These are phyloP conservation scores for Brachionus paranguensis DNA, from an alignment of 1,140 invertebrate species.

Conservation along the genomic window DNA sequence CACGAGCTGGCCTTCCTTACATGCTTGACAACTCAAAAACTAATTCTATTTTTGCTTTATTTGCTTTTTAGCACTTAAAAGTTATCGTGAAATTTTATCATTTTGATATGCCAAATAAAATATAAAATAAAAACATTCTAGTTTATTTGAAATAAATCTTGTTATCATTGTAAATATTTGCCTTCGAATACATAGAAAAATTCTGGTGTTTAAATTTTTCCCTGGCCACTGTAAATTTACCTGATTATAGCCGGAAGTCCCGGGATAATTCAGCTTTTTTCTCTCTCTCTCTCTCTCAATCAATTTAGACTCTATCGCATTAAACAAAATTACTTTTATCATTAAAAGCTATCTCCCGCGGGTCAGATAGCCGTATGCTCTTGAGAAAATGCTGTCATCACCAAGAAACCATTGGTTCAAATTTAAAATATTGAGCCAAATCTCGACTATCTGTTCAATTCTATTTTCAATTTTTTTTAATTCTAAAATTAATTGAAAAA, in stretches of 20 bases:
- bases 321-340: not conserved
- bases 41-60: constrained; percentile 6
- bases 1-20: not conserved
- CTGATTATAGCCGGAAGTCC: constrained; percentile 11
- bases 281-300: not conserved
- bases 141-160: constrained; percentile 6
- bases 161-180: constrained; percentile 18
- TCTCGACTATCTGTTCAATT: not conserved
- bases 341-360: not conserved
- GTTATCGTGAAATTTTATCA: constrained; percentile 31
- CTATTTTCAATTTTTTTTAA: not conserved
- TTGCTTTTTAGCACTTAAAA: constrained; percentile 26
- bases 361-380: not conserved
- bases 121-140: not conserved
- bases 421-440: not conserved
- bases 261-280: not conserved
- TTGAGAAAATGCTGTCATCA: not conserved
- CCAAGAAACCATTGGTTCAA: not conserved
- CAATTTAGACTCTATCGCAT: not conserved
- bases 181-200: not conserved
- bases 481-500: not conserved
- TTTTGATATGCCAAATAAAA: not conserved
- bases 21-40: not conserved
- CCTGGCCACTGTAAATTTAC: constrained; percentile 1
- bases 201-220: not conserved